A percentile compares a stretch with the other conserved stretches of the same genome.
These are phyloP conservation scores for Goniozus legneri DNA, from an alignment of 1,140 invertebrate species.

Conservation along the genomic window DNA sequence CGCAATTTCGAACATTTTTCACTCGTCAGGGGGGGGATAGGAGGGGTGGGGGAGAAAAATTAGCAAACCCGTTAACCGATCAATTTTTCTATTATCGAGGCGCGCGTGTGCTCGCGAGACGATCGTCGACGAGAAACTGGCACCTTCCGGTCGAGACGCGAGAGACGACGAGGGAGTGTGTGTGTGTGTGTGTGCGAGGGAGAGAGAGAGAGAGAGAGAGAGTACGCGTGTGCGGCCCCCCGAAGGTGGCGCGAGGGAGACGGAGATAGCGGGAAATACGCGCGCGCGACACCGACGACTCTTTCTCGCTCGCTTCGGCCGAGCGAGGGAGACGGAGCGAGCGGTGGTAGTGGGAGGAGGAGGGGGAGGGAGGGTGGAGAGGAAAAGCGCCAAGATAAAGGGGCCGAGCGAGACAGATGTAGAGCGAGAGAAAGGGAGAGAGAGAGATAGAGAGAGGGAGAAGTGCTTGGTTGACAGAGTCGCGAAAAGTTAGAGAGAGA, in stretches of 20 bases:
- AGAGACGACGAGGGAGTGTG: not conserved
- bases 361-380: conserved; percentile 6
- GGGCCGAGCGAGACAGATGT: not conserved
- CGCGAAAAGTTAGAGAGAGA: conserved; percentile 16
- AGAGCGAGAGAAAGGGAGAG: conserved; percentile 1
- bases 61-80: no score
- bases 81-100: no score
- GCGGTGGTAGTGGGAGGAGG: not conserved
- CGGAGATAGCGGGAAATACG: not conserved
- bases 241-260: not conserved
- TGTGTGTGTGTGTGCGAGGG: conserved; percentile 10
- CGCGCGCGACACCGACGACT: no score
- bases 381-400: conserved; percentile 13
- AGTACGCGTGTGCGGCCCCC: conserved; percentile 3
- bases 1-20: no score
- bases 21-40: no score
- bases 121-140: conserved; percentile 46
- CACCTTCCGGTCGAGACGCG: conserved; percentile 45
- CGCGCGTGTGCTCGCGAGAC: conserved; percentile 26
- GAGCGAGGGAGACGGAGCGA: not conserved
- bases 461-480: no score
- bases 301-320: no score
- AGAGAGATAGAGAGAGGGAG: conserved; percentile 7
- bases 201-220: conserved; percentile 14
- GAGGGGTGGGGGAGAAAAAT: no score